A percentile compares a stretch with the other conserved stretches of the same genome.
phyloP scores from a whole-genome alignment of 2,113 vertebrate genomes.

The Anguilla rostrata region DNA sequence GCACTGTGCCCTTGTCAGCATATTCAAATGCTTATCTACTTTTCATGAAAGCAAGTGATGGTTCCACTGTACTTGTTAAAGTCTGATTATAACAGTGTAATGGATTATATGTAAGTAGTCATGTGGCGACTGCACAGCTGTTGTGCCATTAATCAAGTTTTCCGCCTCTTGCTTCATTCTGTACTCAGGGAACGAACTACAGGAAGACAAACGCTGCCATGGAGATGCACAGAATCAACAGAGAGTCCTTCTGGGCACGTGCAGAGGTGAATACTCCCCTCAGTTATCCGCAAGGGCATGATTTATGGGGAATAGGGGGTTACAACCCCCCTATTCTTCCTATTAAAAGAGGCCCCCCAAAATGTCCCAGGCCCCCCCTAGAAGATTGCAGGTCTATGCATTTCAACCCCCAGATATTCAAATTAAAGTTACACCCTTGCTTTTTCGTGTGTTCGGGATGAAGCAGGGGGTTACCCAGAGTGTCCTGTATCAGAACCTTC shows the following conservation, averaged over 20 bases:
- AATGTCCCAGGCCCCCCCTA: too few species aligned
- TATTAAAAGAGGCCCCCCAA: too few species aligned
- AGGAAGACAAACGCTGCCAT: constrained; percentile 58
- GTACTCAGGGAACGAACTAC: constrained; percentile 65
- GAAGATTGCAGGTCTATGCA: too few species aligned
- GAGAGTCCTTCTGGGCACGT: constrained; percentile 66
- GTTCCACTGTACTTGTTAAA: not conserved
- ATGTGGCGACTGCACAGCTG: not conserved
- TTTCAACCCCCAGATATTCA: too few species aligned
- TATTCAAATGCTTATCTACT: not conserved
- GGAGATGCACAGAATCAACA: constrained; percentile 60
- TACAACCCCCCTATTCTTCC: not conserved
- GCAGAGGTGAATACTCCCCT: constrained; percentile 51
- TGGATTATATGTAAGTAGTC: not conserved
- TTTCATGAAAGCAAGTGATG: not conserved
- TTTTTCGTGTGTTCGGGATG: too few species aligned
- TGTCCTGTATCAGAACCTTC: not conserved
- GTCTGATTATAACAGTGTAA: not conserved
- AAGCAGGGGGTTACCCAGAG: not conserved
- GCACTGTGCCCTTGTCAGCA: not conserved
- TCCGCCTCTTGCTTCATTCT: not conserved
- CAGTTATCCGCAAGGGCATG: not conserved
- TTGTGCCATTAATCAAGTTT: not conserved
- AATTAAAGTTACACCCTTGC: too few species aligned
- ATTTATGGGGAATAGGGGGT: not conserved